phyloP scores from a whole-genome alignment of 2,113 vertebrate genomes.

The Stercorarius parasiticus region DNA sequence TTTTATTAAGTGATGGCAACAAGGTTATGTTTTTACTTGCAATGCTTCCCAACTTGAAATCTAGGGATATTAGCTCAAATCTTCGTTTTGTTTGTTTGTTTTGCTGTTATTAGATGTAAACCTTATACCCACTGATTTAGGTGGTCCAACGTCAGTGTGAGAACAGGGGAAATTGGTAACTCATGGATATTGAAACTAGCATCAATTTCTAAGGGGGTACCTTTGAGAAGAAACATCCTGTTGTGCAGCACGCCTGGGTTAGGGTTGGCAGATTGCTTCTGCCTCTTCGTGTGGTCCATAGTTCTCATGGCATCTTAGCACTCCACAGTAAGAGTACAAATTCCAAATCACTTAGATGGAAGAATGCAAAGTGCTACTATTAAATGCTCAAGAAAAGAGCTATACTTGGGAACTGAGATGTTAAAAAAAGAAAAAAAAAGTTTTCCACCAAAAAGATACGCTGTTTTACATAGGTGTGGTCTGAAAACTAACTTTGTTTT shows the following conservation, averaged over 20 bases:
- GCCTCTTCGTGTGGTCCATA: background rate
- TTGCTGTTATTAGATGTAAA: background rate
- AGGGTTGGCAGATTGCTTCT: background rate
- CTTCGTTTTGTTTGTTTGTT: background rate
- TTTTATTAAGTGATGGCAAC: constrained; percentile 77
- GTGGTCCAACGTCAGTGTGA: background rate
- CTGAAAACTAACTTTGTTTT: background rate
- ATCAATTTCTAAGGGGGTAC: background rate
- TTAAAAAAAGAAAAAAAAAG: background rate
- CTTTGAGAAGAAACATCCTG: background rate
- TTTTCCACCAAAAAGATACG: background rate
- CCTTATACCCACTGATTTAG: background rate
- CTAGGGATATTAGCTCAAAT: background rate
- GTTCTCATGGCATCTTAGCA: background rate
- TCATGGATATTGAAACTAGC: background rate
- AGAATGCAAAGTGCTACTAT: background rate
- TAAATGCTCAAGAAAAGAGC: background rate
- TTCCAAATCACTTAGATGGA: background rate
- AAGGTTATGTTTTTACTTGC: constrained; percentile 78
- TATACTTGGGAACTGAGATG: background rate
- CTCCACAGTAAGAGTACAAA: fast-evolving
- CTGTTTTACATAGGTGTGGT: background rate
- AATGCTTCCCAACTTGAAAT: constrained; percentile 70
- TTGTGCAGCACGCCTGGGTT: background rate
- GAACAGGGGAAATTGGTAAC: background rate